These are phyloP conservation scores for Symphodus melops DNA, from an alignment of 2,113 vertebrate genomes.

Conservation along the genomic window DNA sequence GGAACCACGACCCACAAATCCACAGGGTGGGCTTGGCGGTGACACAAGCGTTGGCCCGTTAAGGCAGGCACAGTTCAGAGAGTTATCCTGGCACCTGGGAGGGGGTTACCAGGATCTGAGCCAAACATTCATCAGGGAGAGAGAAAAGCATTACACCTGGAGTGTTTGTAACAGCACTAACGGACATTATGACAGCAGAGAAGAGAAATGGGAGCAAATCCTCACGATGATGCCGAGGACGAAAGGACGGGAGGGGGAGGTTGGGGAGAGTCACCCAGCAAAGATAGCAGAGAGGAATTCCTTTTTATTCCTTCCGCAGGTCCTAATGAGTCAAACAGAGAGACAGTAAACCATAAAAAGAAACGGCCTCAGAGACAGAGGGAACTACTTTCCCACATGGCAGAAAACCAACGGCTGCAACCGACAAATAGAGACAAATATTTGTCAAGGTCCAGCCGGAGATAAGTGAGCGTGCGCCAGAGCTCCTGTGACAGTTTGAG, in stretches of 20 bases:
- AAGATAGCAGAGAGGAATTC: constrained; percentile 25
- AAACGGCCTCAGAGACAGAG: constrained; percentile 10
- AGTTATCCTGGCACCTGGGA: constrained; percentile 8
- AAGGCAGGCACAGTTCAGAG: constrained; percentile 17
- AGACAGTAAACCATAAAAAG: constrained; percentile 34
- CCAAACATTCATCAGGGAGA: not conserved
- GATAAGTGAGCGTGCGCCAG: not conserved
- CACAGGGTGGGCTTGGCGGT: constrained; percentile 43
- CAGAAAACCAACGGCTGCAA: constrained; percentile 29
- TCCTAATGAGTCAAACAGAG: constrained; percentile 55
- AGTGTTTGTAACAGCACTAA: constrained; percentile 15
- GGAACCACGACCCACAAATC: constrained; percentile 56
- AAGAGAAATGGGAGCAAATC: constrained; percentile 37
- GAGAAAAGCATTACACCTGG: constrained; percentile 20
- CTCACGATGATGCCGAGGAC: not conserved
- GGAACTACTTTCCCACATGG: constrained; percentile 40
- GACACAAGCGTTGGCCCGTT: constrained; percentile 8
- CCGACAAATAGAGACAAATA: constrained; percentile 20
- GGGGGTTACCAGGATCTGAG: constrained; percentile 11
- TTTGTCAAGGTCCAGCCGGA: not conserved
- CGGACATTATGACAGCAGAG: constrained; percentile 10
- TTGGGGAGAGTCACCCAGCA: constrained; percentile 3
- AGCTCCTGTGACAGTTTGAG: constrained; percentile 19
- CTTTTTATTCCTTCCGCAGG: constrained; percentile 27
- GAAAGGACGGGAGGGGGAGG: not conserved